phyloP scores from a whole-genome alignment of 2,113 vertebrate species.

The Paramisgurnus dabryanus region DNA sequence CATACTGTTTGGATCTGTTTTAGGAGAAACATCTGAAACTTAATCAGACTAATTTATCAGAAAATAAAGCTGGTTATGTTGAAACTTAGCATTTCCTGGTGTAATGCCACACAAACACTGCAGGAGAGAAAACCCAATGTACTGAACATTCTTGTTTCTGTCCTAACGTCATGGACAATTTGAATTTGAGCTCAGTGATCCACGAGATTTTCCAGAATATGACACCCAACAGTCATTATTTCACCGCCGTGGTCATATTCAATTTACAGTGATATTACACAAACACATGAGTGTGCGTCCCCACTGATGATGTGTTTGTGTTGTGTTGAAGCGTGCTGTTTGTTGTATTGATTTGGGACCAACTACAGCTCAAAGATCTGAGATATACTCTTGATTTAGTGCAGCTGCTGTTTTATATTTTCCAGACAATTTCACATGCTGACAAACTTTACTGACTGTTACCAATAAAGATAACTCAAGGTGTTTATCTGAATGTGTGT shows the following conservation, averaged over 20 bases:
- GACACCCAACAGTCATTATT: background rate
- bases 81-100: too few relatives aligned
- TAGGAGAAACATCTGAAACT: too few relatives aligned
- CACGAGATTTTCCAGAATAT: slow-evolving; percentile 9
- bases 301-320: background rate
- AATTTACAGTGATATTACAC: background rate
- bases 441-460: background rate
- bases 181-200: slow-evolving; percentile 12
- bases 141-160: background rate
- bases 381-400: background rate
- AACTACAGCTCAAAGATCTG: background rate
- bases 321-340: background rate
- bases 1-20: too few relatives aligned
- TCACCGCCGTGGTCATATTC: background rate
- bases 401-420: slow-evolving; percentile 13
- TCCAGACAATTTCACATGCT: background rate
- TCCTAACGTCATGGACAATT: background rate
- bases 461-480: background rate
- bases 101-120: background rate
- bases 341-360: slow-evolving; percentile 6
- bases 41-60: too few relatives aligned
- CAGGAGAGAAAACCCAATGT: background rate
- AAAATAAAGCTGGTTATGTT: too few relatives aligned
- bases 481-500: slow-evolving; percentile 9
- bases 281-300: background rate